Evolutionary conservation across 2,888 invertebrate genomes (phyloP).

Genomic region (Athetis lepigone): DNA sequence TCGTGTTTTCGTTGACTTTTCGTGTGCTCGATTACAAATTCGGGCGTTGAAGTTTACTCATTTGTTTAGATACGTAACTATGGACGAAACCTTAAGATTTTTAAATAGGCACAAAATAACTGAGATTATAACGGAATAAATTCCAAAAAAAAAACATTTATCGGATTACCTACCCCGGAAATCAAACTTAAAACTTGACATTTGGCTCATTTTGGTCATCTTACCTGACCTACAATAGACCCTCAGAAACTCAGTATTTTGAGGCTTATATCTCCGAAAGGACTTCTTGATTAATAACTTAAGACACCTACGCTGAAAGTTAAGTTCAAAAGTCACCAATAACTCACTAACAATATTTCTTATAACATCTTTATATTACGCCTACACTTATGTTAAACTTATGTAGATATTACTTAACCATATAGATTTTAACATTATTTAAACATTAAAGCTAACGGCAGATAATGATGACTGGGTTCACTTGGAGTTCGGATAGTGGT

Average conservation of each 20-base stretch:
- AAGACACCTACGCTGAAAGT: slow-evolving; percentile 23
- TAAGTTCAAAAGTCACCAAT: slow-evolving; percentile 44
- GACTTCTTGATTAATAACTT: slow-evolving; percentile 17
- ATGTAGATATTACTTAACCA: slow-evolving; percentile 9
- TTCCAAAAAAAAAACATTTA: no score
- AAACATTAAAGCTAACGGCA: slow-evolving; percentile 51
- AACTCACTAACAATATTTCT: slow-evolving; percentile 43
- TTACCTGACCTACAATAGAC: background rate
- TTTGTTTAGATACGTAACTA: no score
- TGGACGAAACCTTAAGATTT: no score
- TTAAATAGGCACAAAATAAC: no score
- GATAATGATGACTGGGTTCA: slow-evolving; percentile 47
- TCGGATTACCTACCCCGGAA: no score
- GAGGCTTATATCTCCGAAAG: background rate
- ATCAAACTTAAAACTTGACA: no score
- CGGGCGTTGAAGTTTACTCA: no score
- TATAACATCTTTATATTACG: slow-evolving; percentile 38
- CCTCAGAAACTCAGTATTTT: background rate
- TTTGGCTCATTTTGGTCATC: background rate
- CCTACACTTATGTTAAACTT: slow-evolving; percentile 21
- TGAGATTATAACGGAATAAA: no score
- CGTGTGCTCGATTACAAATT: no score
- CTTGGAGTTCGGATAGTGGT: slow-evolving; percentile 21
- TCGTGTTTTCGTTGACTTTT: no score
- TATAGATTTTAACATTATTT: slow-evolving; percentile 42